Conservation (phyloP, 1,140 invertebrate genomes). For the Nylanderia fulva region DNA sequence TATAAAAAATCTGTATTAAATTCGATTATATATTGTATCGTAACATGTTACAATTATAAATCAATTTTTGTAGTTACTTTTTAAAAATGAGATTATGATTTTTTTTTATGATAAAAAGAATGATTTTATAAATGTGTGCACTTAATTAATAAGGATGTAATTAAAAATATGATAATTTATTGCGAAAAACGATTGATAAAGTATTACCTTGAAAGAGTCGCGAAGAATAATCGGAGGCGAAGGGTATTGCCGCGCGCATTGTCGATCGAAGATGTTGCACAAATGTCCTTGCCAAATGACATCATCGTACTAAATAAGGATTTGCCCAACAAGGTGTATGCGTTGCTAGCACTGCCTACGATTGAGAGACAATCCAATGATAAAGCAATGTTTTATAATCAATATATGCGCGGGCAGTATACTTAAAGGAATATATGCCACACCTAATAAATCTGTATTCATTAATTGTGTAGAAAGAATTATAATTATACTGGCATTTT, state of each 20-base stretch:
- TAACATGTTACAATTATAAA: not conserved
- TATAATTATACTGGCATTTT: not conserved
- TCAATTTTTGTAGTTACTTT: no score
- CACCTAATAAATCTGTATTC: slow-evolving; percentile 42
- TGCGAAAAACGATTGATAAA: slow-evolving; percentile 15
- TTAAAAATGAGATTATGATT: not conserved
- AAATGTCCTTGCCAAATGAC: slow-evolving; percentile 68
- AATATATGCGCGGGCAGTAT: slow-evolving; percentile 15
- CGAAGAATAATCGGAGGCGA: not conserved
- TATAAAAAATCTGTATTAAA: not conserved
- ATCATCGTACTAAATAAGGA: slow-evolving; percentile 72
- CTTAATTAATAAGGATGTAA: not conserved
- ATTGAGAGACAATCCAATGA: slow-evolving; percentile 48
- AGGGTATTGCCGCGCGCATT: slow-evolving; percentile 18
- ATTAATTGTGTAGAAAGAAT: not conserved
- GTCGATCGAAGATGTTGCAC: slow-evolving; percentile 56
- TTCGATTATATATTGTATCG: not conserved
- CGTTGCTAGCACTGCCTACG: slow-evolving; percentile 13
- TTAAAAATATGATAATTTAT: not conserved
- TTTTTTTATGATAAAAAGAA: not conserved
- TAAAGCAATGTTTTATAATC: slow-evolving; percentile 60
- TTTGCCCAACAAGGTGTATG: slow-evolving; percentile 23
- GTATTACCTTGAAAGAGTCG: not conserved
- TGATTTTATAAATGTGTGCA: not conserved
- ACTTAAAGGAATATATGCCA: slow-evolving; percentile 35